Evolutionary conservation across 2,888 invertebrate genomes (phyloP).

Genomic region (Hypomecis atomaria): DNA sequence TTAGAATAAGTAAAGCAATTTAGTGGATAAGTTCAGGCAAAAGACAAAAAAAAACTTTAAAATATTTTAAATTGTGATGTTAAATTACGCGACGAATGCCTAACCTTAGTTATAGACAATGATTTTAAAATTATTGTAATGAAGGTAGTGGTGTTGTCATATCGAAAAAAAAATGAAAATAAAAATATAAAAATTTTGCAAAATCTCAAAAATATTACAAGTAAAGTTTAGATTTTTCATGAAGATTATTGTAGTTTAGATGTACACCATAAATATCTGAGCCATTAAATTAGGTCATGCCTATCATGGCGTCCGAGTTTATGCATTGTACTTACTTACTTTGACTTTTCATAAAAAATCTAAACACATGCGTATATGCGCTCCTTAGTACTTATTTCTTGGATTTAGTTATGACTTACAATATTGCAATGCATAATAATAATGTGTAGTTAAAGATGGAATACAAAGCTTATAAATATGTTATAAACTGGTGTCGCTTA

Average conservation of each 20-base stretch:
- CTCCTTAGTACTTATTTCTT: conserved; percentile 56
- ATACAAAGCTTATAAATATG: conserved; percentile 23
- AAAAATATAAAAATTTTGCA: conserved; percentile 73
- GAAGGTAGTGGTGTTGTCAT: conserved; percentile 62
- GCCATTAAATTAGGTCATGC: conserved; percentile 43
- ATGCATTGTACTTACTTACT: conserved; percentile 24
- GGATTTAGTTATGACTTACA: conserved; percentile 47
- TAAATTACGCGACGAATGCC: conserved; percentile 35
- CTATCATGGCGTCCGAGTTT: conserved; percentile 37
- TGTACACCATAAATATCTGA: conserved; percentile 32
- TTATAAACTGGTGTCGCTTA: conserved; percentile 28
- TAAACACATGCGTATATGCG: conserved; percentile 44
- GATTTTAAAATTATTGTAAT: conserved; percentile 48
- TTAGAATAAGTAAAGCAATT: conserved; percentile 66
- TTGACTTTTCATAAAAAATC: conserved; percentile 48
- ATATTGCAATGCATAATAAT: conserved; percentile 29
- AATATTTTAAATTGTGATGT: conserved; percentile 41
- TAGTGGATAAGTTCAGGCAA: conserved; percentile 67
- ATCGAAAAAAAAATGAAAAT: conserved; percentile 67
- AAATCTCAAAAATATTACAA: conserved; percentile 67
- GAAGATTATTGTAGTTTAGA: conserved; percentile 35
- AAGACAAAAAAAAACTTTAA: conserved; percentile 63
- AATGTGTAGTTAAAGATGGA: conserved; percentile 26
- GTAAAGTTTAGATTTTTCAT: conserved; percentile 41
- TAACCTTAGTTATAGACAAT: conserved; percentile 41